Evolutionary conservation across 2,113 vertebrate genomes (phyloP).

Genomic region (Xyrauchen texanus): DNA sequence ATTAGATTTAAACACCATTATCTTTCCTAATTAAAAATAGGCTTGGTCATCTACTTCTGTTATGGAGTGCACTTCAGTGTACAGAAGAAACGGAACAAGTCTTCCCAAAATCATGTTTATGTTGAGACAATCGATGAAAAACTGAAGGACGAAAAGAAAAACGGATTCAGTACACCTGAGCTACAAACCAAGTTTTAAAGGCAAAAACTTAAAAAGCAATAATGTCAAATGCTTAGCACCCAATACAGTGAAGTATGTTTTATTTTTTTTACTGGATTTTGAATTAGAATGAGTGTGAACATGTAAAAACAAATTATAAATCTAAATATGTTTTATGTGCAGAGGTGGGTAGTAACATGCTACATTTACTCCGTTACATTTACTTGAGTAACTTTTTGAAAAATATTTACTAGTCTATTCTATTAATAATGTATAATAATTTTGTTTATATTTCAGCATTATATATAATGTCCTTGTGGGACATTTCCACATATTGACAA

Average conservation of each 20-base stretch:
- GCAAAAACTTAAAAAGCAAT: background rate
- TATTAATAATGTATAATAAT: no score
- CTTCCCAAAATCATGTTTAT: constrained; percentile 21
- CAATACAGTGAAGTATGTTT: background rate
- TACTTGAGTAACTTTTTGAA: no score
- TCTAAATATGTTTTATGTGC: background rate
- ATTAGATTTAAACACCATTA: background rate
- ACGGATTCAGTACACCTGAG: background rate
- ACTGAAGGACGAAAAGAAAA: constrained; percentile 18
- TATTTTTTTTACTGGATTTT: no score
- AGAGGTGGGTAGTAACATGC: no score
- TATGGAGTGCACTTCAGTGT: constrained; percentile 81
- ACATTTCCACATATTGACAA: no score
- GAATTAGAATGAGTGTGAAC: background rate
- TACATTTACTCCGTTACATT: no score
- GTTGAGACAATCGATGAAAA: constrained; percentile 47
- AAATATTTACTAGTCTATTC: no score
- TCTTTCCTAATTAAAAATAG: constrained; percentile 55
- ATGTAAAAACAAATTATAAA: background rate
- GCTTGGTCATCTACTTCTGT: constrained; percentile 82
- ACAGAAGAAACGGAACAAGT: constrained; percentile 64
- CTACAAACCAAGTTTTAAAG: constrained; percentile 50
- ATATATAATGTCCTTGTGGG: no score
- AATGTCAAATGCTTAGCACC: background rate
- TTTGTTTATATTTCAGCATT: no score